Percentiles rank a stretch among this genome's conserved stretches.
Evolutionary conservation across 1,140 invertebrate genomes (phyloP).

Genomic region (Anastatus disparis): DNA sequence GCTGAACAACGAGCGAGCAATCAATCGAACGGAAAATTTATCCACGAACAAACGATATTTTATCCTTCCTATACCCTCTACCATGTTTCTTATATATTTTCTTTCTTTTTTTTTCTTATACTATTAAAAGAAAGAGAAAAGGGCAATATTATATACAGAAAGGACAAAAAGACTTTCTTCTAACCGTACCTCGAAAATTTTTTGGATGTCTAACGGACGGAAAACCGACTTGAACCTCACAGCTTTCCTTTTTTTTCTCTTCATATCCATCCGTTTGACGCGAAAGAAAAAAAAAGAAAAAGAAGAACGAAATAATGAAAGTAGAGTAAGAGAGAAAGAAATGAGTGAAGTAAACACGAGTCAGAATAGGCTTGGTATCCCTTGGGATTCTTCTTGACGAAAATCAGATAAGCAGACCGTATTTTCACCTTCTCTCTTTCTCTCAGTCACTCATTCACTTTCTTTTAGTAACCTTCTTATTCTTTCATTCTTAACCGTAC

Average conservation of each 20-base stretch:
- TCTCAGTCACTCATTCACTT: neutral
- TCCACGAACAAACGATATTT: neutral
- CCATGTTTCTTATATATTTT: no score
- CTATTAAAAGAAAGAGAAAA: no score
- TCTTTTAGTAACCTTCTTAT: neutral
- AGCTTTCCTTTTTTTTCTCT: no score
- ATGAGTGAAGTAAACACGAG: neutral
- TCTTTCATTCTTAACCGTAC: neutral
- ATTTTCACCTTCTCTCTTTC: constrained; percentile 26
- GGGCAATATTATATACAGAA: no score
- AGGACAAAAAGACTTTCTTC: no score
- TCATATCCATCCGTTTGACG: no score
- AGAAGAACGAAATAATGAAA: neutral
- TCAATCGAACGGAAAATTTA: constrained; percentile 23
- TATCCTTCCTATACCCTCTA: no score
- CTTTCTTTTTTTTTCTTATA: no score
- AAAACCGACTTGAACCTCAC: no score
- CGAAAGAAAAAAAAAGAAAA: neutral
- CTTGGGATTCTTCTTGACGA: constrained; percentile 29
- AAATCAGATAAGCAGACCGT: constrained; percentile 47
- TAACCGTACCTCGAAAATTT: no score
- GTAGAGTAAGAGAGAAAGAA: neutral
- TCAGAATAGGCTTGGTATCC: constrained; percentile 12
- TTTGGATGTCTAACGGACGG: no score
- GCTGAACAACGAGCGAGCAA: no score